Conservation (phyloP, 2,113 vertebrate genomes). For the Dipodomys spectabilis region DNA sequence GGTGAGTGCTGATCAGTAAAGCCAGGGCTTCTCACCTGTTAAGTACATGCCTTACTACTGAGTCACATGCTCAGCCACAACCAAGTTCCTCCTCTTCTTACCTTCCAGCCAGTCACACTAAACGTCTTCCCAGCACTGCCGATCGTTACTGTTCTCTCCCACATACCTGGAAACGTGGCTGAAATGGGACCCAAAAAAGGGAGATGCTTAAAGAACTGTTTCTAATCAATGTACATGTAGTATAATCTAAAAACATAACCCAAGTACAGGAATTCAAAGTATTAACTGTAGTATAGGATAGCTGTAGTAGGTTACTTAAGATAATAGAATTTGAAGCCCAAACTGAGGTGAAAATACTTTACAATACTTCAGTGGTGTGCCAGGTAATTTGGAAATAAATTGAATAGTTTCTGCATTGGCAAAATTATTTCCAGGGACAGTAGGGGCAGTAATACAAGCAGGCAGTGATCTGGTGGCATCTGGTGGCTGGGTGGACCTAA, state of each 20-base stretch:
- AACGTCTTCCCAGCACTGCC: slow-evolving; percentile 97
- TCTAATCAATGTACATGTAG: slow-evolving; percentile 31
- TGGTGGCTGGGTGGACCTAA: too few relatives aligned
- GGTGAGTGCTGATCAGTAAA: background rate
- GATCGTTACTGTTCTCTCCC: slow-evolving; percentile 96
- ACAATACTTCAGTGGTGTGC: background rate
- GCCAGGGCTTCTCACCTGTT: background rate
- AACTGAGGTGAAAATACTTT: slow-evolving; percentile 12
- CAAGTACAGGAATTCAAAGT: background rate
- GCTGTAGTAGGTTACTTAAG: background rate
- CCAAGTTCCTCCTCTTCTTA: slow-evolving; percentile 77
- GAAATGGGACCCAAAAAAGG: background rate
- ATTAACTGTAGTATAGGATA: background rate
- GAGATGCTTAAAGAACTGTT: slow-evolving; percentile 20
- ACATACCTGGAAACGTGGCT: slow-evolving; percentile 98
- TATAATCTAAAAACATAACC: slow-evolving; percentile 54
- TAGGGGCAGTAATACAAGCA: background rate
- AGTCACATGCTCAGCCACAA: background rate
- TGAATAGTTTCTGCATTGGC: background rate
- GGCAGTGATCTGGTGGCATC: fast-evolving
- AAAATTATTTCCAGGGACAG: background rate
- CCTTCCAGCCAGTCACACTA: slow-evolving; percentile 98
- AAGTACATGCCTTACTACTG: background rate
- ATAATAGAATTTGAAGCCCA: slow-evolving; percentile 1
- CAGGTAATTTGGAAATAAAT: background rate